Evolutionary conservation across 2,797 vertebrate species (phyloP).

Genomic region (Selene dorsalis): DNA sequence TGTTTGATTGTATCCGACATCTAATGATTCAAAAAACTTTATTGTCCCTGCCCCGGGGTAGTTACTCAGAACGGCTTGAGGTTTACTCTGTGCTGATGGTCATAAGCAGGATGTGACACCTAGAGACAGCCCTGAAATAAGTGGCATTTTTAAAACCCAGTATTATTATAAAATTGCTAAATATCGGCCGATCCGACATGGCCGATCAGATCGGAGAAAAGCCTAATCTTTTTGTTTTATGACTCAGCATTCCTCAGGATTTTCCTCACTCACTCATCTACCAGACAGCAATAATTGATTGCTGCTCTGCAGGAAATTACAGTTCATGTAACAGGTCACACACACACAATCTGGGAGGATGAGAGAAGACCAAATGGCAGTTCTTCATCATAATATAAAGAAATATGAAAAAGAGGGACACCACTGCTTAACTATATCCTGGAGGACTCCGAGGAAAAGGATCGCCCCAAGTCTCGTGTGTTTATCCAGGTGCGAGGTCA

Average conservation of each 20-base stretch:
- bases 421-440: not conserved
- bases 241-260: slow-evolving; percentile 30
- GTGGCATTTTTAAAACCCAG: no score
- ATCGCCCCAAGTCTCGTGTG: not conserved
- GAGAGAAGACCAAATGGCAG: not conserved
- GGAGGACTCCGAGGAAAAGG: slow-evolving; percentile 5
- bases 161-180: no score
- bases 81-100: no score
- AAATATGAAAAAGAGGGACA: slow-evolving; percentile 5
- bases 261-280: slow-evolving; percentile 18
- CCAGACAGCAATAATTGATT: slow-evolving; percentile 16
- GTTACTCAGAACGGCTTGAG: no score
- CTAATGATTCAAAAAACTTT: no score
- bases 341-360: not conserved
- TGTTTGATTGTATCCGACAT: no score
- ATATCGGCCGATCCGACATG: no score
- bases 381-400: slow-evolving; percentile 3
- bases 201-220: no score
- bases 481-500: slow-evolving; percentile 14
- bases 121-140: no score
- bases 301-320: slow-evolving; percentile 20
- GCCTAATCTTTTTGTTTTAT: slow-evolving; percentile 8
- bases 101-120: no score
- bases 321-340: slow-evolving; percentile 13
- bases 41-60: no score